Percentiles rank a stretch among this genome's conserved stretches.
Evolutionary conservation across 2,113 vertebrate genomes (phyloP).

Genomic region (Addax nasomaculatus): DNA sequence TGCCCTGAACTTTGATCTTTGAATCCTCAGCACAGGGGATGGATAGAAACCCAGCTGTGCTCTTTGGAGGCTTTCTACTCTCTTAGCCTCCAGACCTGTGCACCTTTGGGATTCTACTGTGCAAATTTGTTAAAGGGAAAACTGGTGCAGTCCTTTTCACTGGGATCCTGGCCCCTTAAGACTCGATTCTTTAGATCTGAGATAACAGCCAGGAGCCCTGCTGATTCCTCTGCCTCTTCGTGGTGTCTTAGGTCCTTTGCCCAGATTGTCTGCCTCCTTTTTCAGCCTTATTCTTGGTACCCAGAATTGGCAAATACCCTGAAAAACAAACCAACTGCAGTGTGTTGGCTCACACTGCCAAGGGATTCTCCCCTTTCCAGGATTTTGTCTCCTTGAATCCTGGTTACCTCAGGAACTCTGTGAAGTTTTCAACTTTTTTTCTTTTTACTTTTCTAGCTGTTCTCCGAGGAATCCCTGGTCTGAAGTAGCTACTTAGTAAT

Average conservation of each 20-base stretch:
- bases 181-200: background rate
- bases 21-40: background rate
- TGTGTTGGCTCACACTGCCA: background rate
- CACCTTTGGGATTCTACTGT: background rate
- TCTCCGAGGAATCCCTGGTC: background rate
- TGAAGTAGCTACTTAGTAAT: background rate
- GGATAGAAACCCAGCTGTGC: background rate
- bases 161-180: background rate
- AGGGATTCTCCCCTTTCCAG: background rate
- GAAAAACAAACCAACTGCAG: background rate
- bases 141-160: background rate
- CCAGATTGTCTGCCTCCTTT: background rate
- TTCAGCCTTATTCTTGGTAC: background rate
- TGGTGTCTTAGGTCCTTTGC: background rate
- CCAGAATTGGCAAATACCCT: background rate
- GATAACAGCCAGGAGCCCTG: background rate
- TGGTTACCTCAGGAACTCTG: background rate
- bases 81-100: background rate
- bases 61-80: background rate
- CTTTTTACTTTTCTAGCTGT: background rate
- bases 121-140: background rate
- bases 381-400: background rate
- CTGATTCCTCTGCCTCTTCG: background rate
- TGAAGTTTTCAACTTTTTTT: too few relatives aligned
- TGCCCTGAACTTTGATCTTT: background rate